phyloP scores from a whole-genome alignment of 2,888 invertebrate species.

The Pinctada fucata region DNA sequence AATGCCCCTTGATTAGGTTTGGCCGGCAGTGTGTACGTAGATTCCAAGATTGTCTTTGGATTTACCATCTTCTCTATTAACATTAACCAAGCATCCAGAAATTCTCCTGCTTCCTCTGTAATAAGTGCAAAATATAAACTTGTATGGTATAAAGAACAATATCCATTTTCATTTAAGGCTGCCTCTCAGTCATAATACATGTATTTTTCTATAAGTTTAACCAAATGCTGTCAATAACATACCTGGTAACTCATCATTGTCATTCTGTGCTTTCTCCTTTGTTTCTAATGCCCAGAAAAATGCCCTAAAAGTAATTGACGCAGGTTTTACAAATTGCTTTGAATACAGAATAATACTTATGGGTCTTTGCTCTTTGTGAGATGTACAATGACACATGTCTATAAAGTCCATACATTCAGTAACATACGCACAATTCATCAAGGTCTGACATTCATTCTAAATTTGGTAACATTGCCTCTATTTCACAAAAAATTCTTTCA shows the following conservation, averaged over 20 bases:
- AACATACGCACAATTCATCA: no score
- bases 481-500: no score
- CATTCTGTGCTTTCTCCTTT: slow-evolving; percentile 80
- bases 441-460: no score
- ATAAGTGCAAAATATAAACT: background rate
- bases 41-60: slow-evolving; percentile 87
- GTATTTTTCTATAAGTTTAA: background rate
- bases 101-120: slow-evolving; percentile 86
- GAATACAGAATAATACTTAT: background rate
- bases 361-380: no score
- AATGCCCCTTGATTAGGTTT: slow-evolving; percentile 78
- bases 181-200: background rate
- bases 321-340: slow-evolving; percentile 1
- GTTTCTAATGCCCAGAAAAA: slow-evolving; percentile 81
- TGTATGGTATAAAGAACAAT: no score
- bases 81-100: slow-evolving; percentile 89
- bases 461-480: no score
- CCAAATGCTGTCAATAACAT: slow-evolving; percentile 11
- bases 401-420: no score
- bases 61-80: slow-evolving; percentile 90
- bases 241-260: slow-evolving; percentile 82
- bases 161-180: no score
- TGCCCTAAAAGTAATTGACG: slow-evolving; percentile 78
- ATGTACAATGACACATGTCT: no score
- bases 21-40: slow-evolving; percentile 84